Conservation (phyloP, 2,113 vertebrate genomes). For the Nymphicus hollandicus region DNA sequence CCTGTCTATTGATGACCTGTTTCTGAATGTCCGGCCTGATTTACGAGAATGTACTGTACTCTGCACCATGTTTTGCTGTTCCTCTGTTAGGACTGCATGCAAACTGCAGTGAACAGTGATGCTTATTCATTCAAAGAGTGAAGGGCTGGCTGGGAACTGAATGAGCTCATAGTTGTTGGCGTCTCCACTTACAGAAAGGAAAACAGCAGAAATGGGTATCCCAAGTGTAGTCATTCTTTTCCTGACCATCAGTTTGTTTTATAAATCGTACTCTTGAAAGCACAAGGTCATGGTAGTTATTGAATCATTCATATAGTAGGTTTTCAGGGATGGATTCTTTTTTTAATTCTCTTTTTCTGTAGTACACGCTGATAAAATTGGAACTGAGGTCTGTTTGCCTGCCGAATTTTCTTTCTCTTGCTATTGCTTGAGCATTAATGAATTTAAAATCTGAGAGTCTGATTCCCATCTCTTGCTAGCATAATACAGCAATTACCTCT, state of each 20-base stretch:
- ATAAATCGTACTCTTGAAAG: background rate
- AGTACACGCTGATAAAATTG: background rate
- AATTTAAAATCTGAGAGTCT: background rate
- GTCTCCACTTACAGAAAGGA: background rate
- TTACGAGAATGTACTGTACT: constrained; percentile 7
- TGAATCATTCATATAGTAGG: background rate
- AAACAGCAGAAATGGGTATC: background rate
- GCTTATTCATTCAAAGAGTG: constrained; percentile 16
- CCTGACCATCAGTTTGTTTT: background rate
- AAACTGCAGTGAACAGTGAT: constrained; percentile 35
- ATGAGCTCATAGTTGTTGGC: background rate
- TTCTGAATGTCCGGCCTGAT: background rate
- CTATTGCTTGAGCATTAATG: background rate
- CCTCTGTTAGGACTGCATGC: constrained; percentile 34
- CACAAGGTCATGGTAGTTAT: background rate
- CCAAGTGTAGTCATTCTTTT: background rate
- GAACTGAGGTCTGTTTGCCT: background rate
- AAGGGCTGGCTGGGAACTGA: constrained; percentile 49
- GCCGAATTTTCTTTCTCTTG: background rate
- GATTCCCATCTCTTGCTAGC: background rate
- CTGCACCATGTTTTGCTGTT: background rate
- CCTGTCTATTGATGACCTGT: background rate
- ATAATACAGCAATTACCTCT: background rate
- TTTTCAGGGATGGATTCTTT: background rate
- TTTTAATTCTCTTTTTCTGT: background rate